A percentile compares a stretch with the other conserved stretches of the same genome.
Conservation (phyloP, 2,797 vertebrate genomes). For the Chelonia mydas region DNA sequence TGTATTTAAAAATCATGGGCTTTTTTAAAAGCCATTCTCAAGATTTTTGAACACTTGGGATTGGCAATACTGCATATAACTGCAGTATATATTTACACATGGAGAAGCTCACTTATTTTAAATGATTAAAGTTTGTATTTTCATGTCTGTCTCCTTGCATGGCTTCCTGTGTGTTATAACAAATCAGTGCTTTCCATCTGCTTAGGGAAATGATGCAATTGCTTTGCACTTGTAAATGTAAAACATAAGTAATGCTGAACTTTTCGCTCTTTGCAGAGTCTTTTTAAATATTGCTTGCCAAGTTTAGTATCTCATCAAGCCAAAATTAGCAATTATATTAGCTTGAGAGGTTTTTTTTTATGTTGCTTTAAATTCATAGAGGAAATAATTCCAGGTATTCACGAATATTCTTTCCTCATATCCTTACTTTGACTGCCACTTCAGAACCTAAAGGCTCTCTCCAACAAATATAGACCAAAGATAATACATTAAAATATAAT, state of each 20-base stretch:
- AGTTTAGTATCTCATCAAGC: background rate
- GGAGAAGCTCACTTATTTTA: background rate
- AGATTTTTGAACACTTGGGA: background rate
- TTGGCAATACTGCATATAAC: background rate
- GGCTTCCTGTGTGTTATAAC: background rate
- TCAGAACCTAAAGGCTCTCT: background rate
- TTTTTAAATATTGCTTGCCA: background rate
- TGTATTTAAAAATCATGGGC: background rate
- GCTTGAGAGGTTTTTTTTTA: background rate
- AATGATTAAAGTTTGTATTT: background rate
- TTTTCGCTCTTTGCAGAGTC: background rate
- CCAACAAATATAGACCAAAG: background rate
- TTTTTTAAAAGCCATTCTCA: background rate
- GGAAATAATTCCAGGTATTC: slow-evolving; percentile 33
- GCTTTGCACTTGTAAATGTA: slow-evolving; percentile 5
- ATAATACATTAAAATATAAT: background rate
- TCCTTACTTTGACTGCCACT: slow-evolving; percentile 14
- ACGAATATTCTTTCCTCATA: background rate
- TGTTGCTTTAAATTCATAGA: slow-evolving; percentile 9
- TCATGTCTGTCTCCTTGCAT: slow-evolving; percentile 4
- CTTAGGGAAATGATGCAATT: slow-evolving; percentile 19
- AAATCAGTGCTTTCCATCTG: slow-evolving; percentile 5
- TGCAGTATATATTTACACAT: background rate
- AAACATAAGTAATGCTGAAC: slow-evolving; percentile 13
- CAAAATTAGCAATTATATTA: slow-evolving; percentile 48